Evolutionary conservation across 1,140 invertebrate species (phyloP).

Genomic region (Lepidotrigona ventralis): DNA sequence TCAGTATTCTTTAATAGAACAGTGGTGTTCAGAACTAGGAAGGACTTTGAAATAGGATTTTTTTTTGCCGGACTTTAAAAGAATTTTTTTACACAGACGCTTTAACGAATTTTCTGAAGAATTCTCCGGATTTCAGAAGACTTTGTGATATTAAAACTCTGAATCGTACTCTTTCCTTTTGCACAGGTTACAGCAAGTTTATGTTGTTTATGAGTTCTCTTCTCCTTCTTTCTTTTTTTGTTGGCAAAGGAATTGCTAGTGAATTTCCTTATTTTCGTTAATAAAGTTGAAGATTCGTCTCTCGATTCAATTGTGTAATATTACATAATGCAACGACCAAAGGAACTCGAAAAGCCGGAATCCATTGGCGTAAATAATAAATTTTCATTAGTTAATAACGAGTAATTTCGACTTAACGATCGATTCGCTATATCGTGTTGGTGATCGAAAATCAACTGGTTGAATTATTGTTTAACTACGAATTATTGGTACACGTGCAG

Average conservation of each 20-base stretch:
- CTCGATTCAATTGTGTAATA: too few species aligned
- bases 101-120: not conserved
- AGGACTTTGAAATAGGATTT: not conserved
- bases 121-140: not conserved
- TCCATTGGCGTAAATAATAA: too few species aligned
- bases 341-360: too few species aligned
- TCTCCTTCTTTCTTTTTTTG: too few species aligned
- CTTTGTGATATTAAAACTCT: not conserved
- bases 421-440: not conserved
- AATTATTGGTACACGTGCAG: slow-evolving; percentile 46
- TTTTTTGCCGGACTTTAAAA: not conserved
- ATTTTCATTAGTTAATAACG: too few species aligned
- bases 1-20: not conserved
- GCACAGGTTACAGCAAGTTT: not conserved
- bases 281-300: too few species aligned
- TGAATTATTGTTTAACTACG: slow-evolving; percentile 41
- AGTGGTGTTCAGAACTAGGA: not conserved
- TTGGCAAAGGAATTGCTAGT: not conserved
- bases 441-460: slow-evolving; percentile 16
- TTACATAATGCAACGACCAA: too few species aligned
- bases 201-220: not conserved
- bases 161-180: not conserved
- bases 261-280: too few species aligned
- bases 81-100: not conserved
- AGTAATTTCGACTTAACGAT: too few species aligned